Percentiles rank a stretch among this genome's conserved stretches.
Conservation (phyloP, 2,797 vertebrate genomes). For the Epinephelus awoara region DNA sequence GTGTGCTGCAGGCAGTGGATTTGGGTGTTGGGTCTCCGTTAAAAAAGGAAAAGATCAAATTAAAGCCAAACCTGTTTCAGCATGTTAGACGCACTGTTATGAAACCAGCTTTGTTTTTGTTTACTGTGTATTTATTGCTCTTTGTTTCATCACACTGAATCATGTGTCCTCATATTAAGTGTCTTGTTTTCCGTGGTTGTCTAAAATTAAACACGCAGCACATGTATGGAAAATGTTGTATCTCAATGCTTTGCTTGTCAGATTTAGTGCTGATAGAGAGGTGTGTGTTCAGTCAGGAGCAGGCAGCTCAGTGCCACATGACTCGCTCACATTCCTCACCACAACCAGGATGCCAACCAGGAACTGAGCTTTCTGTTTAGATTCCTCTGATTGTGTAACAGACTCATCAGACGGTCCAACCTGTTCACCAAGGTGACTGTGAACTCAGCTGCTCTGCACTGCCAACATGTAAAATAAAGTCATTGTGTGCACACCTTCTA, state of each 20-base stretch:
- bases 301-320: neutral
- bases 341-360: constrained; percentile 76
- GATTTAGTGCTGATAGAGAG: neutral
- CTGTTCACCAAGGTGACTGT: constrained; percentile 42
- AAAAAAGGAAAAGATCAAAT: neutral
- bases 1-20: constrained; percentile 8
- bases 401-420: constrained; percentile 17
- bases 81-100: neutral
- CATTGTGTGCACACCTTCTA: neutral
- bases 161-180: neutral
- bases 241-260: neutral
- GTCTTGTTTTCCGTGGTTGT: neutral
- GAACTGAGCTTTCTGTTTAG: constrained; percentile 52
- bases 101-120: neutral
- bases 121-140: constrained; percentile 9
- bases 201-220: constrained; percentile 11
- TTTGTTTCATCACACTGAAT: neutral
- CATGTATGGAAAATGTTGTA: rapidly evolving
- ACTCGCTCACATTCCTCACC: constrained; percentile 40
- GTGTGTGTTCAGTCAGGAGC: neutral
- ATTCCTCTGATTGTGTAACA: constrained; percentile 13
- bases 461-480: neutral
- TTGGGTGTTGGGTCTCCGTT: constrained; percentile 11
- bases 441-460: neutral
- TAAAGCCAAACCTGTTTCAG: neutral